phyloP scores from a whole-genome alignment of 2,113 vertebrate genomes.

The Bujurquina vittata region DNA sequence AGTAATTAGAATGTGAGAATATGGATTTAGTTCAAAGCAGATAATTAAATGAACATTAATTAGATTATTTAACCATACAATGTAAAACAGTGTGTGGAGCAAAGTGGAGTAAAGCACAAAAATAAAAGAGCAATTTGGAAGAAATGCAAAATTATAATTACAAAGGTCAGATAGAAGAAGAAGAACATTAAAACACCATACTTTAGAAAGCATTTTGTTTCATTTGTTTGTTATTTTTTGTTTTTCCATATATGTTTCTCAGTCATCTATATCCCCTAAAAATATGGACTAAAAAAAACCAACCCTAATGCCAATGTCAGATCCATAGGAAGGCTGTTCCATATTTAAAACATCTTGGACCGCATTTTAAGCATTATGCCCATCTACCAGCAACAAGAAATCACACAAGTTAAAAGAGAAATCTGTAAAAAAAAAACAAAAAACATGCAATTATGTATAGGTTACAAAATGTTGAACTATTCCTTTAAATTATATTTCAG shows the following conservation, averaged over 20 bases:
- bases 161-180: not conserved
- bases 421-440: too few relatives aligned
- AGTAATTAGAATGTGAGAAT: slow-evolving; percentile 2
- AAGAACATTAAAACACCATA: not conserved
- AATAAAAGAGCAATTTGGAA: not conserved
- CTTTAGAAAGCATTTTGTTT: not conserved
- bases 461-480: fast-evolving
- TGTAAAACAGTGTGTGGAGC: not conserved
- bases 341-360: not conserved
- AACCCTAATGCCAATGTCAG: not conserved
- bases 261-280: too few relatives aligned
- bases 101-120: not conserved
- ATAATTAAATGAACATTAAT: not conserved
- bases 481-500: not conserved
- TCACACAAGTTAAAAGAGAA: too few relatives aligned
- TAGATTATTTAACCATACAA: not conserved
- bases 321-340: not conserved
- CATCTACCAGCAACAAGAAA: too few relatives aligned
- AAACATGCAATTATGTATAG: fast-evolving
- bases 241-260: too few relatives aligned
- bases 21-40: not conserved
- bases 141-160: not conserved
- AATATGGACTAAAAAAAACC: too few relatives aligned
- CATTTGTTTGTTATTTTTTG: too few relatives aligned
- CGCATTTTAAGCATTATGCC: too few relatives aligned